Evolutionary conservation across 1,140 invertebrate species (phyloP), one percentile per base, ranked within the genome.

Genomic region (Heliconius himera): DNA sequence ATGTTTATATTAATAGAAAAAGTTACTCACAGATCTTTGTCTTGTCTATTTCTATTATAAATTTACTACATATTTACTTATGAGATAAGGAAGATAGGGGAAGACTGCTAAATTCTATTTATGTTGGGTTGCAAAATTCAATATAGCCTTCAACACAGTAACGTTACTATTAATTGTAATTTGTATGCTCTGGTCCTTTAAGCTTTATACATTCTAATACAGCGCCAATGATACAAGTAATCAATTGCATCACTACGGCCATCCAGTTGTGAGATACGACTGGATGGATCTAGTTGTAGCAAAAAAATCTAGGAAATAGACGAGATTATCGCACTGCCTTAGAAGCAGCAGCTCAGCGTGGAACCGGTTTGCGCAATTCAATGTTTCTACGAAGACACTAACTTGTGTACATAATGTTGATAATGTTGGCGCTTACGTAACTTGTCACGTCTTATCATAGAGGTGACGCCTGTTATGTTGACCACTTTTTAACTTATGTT

Each of bases 361-460:
- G 41, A 76, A 84, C 82, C 82, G 80, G 82, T 82, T 82, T 79
- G 60, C 76, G 81, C 74, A 84, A 82, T 76, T 70, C 76, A 71
- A 82, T 79, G 77, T 80, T 82, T 81, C 81, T 78, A 82, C 77
- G 78, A 73, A 80, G 51, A 75, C 46, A 73, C 74, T 74, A 80
- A 73, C 80, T 74, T 71, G 75, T 80, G 81, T 78, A 82, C 83
- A 76, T 78, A 78, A 79, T 70, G 72, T 60, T 77, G 80, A 83
- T 83, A 83, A 82, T 66, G 26, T 16, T 66, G 26, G 22, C 70
- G 73, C 70, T 81, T 82, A 78, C 72, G 83, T 82, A 82, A 81
- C 79, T 70, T 66, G 56, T 80, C 74, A 77, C 78, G 20, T 51
- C 77, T 84, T 82, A 84, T 84, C 83, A 84, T 70, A 60, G 41